Base-by-base conservation (phyloP, 2,888 invertebrate species). In the Eremobia ochroleuca region DNA sequence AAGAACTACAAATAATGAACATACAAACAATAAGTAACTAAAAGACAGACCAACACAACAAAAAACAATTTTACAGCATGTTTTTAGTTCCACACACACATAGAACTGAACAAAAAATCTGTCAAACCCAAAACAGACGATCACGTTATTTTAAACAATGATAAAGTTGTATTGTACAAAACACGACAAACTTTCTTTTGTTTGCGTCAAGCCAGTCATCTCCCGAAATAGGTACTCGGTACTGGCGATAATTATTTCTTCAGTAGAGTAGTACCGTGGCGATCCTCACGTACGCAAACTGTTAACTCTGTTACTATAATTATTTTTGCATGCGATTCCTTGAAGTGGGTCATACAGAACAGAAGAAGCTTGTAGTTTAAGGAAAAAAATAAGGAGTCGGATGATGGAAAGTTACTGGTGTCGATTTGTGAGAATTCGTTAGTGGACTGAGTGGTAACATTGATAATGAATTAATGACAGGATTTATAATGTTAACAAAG, bases 191-290 rank as follows among this genome's bases (percentile, higher is more conserved):
- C 34, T 86, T 86, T 79, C 72, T 84, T 83, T 77, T 80, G 84
- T 86, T 37, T 46, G 40, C 46, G 68, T 58, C 37, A n/a, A 31
- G 28, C 8, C 66, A 59, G 73, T 80, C 87, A 87, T 68, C 81
- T 80, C 87, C 87, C 65, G 62, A 85, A 85, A 85, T 85, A n/a
- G n/a, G n/a, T n/a, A 85, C 71, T 46, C 37, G 0, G 59, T 8
- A 75, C 79, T 74, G 43, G 61, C 6, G 76, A 79, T 86, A 86
- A 86, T 86, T 71, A 86, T 85, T 84, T 73, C 66, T 62, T 37
- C 43, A 13, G 61, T 40, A 13, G 9, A 49, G 52, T 4, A 55
- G 79, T 72, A 74, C 15, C 86, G 86, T 83, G 84, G 83, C 85
- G 11, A 18, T 55, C 1, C 81, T 69, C 87, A 84, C 84, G 87